phyloP scores from a whole-genome alignment of 2,888 invertebrate genomes.

The Eueremaeus valkanovi region DNA sequence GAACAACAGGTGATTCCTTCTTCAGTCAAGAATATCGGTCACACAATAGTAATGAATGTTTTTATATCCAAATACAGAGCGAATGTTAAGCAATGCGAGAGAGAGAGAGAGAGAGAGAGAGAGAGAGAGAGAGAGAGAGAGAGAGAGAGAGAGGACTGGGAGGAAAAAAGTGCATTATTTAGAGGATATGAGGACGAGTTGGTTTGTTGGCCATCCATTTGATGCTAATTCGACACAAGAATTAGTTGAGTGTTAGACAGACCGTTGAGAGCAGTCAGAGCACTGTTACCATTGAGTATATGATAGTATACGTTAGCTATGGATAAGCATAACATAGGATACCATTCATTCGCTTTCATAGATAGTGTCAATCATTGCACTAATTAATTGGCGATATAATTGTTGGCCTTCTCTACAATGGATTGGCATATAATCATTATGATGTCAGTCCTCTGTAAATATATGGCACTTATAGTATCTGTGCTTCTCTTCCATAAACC shows the following conservation, averaged over 20 bases:
- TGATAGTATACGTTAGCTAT: not conserved
- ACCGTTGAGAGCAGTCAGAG: too few species aligned
- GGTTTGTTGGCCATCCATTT: not conserved
- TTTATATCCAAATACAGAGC: not conserved
- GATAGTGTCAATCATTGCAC: conserved; percentile 5
- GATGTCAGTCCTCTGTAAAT: too few species aligned
- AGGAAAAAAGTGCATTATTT: not conserved
- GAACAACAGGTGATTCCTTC: conserved; percentile 20
- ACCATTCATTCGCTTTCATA: not conserved
- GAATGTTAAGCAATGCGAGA: too few species aligned
- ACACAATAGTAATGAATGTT: conserved; percentile 2
- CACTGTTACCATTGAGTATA: too few species aligned
- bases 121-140: not conserved
- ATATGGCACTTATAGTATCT: too few species aligned
- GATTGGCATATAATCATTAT: not conserved
- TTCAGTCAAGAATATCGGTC: conserved; percentile 7
- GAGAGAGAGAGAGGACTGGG: not conserved
- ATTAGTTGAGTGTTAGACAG: not conserved
- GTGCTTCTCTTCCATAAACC: not conserved
- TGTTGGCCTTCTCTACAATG: not conserved
- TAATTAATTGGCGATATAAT: conserved; percentile 10
- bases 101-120: not conserved
- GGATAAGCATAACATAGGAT: not conserved
- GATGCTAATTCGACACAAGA: not conserved
- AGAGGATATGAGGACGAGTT: conserved; percentile 3